phyloP scores from a whole-genome alignment of 2,797 vertebrate species.

The Discoglossus pictus region DNA sequence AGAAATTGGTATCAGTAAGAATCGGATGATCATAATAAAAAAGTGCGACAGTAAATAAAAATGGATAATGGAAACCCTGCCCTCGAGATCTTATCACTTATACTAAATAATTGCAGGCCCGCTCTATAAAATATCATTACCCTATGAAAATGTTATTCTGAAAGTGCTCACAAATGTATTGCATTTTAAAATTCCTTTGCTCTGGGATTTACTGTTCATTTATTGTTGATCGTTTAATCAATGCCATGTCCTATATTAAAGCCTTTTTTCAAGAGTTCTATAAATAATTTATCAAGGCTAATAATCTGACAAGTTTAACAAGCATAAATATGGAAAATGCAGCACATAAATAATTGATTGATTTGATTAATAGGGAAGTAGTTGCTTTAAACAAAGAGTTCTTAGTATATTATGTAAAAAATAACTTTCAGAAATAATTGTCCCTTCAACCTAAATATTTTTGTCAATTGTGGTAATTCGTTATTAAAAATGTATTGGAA shows the following conservation, averaged over 20 bases:
- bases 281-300: constrained; percentile 36
- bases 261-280: constrained; percentile 7
- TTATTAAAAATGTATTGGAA: too few relatives aligned
- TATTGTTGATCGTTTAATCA: constrained; percentile 37
- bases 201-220: constrained; percentile 22
- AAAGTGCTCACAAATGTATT: constrained; percentile 6
- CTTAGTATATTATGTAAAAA: background rate
- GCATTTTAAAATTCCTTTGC: constrained; percentile 12
- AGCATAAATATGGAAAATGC: constrained; percentile 19
- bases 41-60: too few relatives aligned
- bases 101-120: too few relatives aligned
- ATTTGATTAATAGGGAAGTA: constrained; percentile 8
- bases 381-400: background rate
- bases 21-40: too few relatives aligned
- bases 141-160: constrained; percentile 26
- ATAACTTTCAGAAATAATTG: constrained; percentile 8
- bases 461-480: too few relatives aligned
- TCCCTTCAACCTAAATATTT: background rate
- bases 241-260: constrained; percentile 23
- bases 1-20: too few relatives aligned
- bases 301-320: constrained; percentile 29
- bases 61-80: too few relatives aligned
- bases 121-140: too few relatives aligned
- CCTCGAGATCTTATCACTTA: too few relatives aligned
- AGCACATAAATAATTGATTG: constrained; percentile 18